Base-by-base conservation (phyloP, 23 tunicate species). In the Trididemnum miniatum region DNA sequence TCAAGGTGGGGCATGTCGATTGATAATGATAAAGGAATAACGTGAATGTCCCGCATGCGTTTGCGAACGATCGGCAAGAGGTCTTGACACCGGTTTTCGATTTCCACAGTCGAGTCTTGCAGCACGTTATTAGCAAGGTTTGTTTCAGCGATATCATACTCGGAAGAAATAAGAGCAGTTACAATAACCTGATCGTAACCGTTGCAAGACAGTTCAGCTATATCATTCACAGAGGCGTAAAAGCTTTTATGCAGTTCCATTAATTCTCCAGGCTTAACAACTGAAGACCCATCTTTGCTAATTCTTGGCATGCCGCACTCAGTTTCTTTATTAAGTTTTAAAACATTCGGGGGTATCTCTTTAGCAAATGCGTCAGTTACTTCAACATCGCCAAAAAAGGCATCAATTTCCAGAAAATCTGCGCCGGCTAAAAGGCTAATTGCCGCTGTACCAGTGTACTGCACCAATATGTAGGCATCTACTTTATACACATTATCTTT, bases 341-440 rank as follows among this genome's bases (percentile, higher is more conserved):
- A 33, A 7, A 32, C 37, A 3, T 33, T 31, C 4, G 75, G 2
- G 3, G 37, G 4, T 20, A 3, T 38, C 3, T 3, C 9, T 30
- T 12, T 2, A 5, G 75, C 3, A 67, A 67, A 67, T 9, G 38
- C 37, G 32, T 32, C 7, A 9, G 57, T 7, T 20, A 34, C 28
- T 26, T 22, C 31, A 4, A 73, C 69, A 31, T 52, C 36, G 2
- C 82, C 82, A 54, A 77, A 77, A 33, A 31, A 77, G 2, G 67
- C 65, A 27, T 77, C 30, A 32, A 54, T 27, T 29, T 52, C 37
- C 2, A 54, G 4, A 26, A 77, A 52, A 31, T 77, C 82, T 25
- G 4, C 35, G 2, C 65, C 66, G 54, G 67, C 65, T 3, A 52
- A 52, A 20, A 52, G 5, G 1, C 23, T 1, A 52, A 52, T 29